phyloP scores from a whole-genome alignment of 2,888 invertebrate genomes.

The Dicyrtoma fusca region DNA sequence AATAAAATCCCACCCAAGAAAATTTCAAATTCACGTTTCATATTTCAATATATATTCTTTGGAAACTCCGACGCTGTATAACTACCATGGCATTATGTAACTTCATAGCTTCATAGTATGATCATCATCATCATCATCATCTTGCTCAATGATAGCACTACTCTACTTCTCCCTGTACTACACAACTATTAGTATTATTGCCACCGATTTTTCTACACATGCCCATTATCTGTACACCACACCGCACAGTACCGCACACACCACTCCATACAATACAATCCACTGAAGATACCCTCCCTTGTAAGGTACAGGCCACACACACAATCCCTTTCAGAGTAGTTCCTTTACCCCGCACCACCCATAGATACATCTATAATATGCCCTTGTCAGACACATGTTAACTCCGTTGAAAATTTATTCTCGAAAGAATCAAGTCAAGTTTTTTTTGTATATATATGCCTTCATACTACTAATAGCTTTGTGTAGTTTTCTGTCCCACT shows the following conservation, averaged over 20 bases:
- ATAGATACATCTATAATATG: not conserved
- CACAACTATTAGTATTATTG: not conserved
- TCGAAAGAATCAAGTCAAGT: slow-evolving; percentile 7
- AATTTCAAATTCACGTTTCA: slow-evolving; percentile 31
- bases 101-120: too few species aligned
- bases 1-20: slow-evolving; percentile 39
- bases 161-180: not conserved
- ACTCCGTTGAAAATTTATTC: slow-evolving; percentile 10
- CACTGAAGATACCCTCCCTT: slow-evolving; percentile 3
- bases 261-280: not conserved
- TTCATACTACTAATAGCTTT: slow-evolving; percentile 22
- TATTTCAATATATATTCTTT: slow-evolving; percentile 19
- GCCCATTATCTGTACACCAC: too few species aligned
- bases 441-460: slow-evolving; percentile 6
- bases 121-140: too few species aligned
- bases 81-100: too few species aligned
- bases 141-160: too few species aligned
- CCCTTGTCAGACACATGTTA: slow-evolving; percentile 25
- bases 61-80: too few species aligned
- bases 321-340: too few species aligned
- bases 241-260: not conserved
- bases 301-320: not conserved
- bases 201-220: too few species aligned
- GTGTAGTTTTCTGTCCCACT: slow-evolving; percentile 5
- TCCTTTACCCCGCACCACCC: not conserved